Evolutionary conservation across 2,113 vertebrate genomes (phyloP).

Genomic region (Oreamnos americanus): DNA sequence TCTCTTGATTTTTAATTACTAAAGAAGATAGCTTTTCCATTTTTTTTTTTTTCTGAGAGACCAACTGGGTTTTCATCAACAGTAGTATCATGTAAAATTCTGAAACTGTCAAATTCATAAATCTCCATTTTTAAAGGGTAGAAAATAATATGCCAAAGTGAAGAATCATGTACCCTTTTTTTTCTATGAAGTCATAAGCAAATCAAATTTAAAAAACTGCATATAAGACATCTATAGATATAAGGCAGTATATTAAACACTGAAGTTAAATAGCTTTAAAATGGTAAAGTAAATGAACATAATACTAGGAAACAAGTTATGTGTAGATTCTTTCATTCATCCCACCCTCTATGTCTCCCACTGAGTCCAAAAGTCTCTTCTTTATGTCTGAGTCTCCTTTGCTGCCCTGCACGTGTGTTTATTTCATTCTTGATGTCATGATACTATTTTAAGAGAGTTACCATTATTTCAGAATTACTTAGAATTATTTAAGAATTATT

Average conservation of each 20-base stretch:
- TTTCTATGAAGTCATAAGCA: background rate
- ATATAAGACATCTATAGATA: background rate
- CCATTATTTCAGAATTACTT: no score
- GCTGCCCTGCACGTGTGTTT: no score
- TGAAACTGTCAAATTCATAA: conserved; percentile 22
- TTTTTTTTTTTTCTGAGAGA: conserved; percentile 65
- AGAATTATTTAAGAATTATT: background rate
- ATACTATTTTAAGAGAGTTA: no score
- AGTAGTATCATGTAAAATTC: conserved; percentile 72
- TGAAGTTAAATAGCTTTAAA: background rate
- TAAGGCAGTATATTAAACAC: background rate
- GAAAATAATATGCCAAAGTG: conserved; percentile 15
- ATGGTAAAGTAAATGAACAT: background rate
- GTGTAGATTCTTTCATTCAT: background rate
- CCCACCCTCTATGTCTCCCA: no score
- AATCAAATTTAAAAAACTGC: background rate
- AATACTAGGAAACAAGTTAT: background rate
- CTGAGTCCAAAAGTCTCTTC: no score
- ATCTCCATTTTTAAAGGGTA: conserved; percentile 51
- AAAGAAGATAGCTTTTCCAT: conserved; percentile 70
- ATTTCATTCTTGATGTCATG: no score
- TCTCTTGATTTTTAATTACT: conserved; percentile 80
- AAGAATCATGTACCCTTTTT: background rate
- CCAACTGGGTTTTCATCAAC: conserved; percentile 73
- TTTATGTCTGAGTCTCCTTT: no score